Evolutionary conservation across 2,797 vertebrate species (phyloP), one percentile per base, ranked within the genome.

Genomic region (Tokudaia muenninki): DNA sequence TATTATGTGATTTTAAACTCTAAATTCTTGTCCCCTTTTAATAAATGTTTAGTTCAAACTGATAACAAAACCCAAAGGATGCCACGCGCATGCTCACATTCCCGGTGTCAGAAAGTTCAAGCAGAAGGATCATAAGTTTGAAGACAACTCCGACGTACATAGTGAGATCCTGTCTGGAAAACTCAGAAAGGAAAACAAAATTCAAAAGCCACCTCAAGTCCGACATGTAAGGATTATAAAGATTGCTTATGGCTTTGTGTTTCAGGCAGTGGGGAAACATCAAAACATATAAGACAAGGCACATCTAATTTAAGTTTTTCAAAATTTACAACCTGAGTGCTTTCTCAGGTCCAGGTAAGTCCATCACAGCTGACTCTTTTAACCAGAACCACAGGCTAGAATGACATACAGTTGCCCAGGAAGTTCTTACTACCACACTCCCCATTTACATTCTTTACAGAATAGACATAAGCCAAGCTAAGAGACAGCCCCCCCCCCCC

Each of bases 161-260:
- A 63, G 21, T 63, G 41, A 78, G 21, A 90, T 16, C 72, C 55
- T 47, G n/a, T 59, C 70, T 77, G 37, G 29, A 44, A 44, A 31
- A 77, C 55, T 77, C 52, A 22, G 75, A 61, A 77, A 17, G 61
- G 61, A 57, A 91, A 90, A 57, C 80, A 77, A 79, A 97, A 63
- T 88, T 86, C 21, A 75, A 87, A 93, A 88, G 41, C 44, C 65
- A 3, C 26, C 78, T 55, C 12, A 31, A 77, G 83, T 8, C 86
- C 93, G 72, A 86, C 61, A 34, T 26, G 87, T 94, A 83, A 37
- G 87, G 37, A 3, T 57, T 61, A 29, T 90, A 8, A 37, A 75
- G 31, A 87, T 82, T 94, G 19, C 81, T 90, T 90, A 77, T 95
- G 92, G 80, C 37, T 87, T 80, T 93, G 31, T 77, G 24, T 79